Base-by-base conservation (phyloP, 2,113 vertebrate species). In the Peromyscus leucopus region DNA sequence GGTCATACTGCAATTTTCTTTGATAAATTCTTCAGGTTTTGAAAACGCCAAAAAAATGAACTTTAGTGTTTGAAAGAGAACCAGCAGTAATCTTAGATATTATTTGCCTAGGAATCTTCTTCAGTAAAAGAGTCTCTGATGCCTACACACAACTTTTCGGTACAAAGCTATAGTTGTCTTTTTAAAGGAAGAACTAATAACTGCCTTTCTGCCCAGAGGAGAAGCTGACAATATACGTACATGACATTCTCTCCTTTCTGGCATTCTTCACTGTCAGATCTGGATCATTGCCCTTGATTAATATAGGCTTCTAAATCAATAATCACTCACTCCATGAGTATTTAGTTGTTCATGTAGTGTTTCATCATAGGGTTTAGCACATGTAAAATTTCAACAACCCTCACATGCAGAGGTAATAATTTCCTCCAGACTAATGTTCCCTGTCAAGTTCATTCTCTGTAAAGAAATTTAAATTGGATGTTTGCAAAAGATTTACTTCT, bases 261-360 rank as follows among this genome's bases (percentile, higher is more conserved):
- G 85, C 72, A 42, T 75, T 51, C 63, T 80, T 91, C 39, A 46
- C 28, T 89, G 51, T 88, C 76, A 82, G 67, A 63, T 61, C 57
- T 86, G 80, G 46, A 79, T 36, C 36, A 86, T 42, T 61, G 80
- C 80, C 28, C 36, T 93, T 61, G 51, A 59, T 71, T 69, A 15
- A 88, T 92, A 87, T n/a, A 48, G 33, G 76, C 83, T 89, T 97
- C 33, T 82, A 72, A 92, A 51, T 91, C 28, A 94, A 93, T 88
- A 89, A 48, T 76, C 31, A 26, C 42, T 89, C 3, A 85, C 19
- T 36, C 63, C 19, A 46, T 9, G 57, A 84, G 24, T 48, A 83
- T 21, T 24, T 89, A 69, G 8, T n/a, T n/a, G 19, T 65, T 96
- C 24, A 61, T 36, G 13, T 10, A 72, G 51, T 63, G 7, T 72